Evolutionary conservation across 2,797 vertebrate species (phyloP), one percentile per base, ranked within the genome.

Genomic region (Acanthurus lineatus): DNA sequence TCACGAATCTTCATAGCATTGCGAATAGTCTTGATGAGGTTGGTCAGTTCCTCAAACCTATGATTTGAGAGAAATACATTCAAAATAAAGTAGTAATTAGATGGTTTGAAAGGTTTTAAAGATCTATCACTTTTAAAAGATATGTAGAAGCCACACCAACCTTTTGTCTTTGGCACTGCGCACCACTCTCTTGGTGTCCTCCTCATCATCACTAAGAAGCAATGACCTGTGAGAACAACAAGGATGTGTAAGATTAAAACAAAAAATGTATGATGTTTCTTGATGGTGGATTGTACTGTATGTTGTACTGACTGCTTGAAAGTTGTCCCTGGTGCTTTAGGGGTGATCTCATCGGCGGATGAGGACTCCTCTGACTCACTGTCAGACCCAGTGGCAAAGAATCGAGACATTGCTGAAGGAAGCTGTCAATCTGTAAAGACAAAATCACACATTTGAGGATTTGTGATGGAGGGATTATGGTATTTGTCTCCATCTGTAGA

Each of bases 1-100:
- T 98, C 97, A 1, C 96, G 94, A 79, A 98, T 98, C 94, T 98
- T 98, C 97, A 98, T 98, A 63, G 97, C 97, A 81, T 98, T 98
- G 28, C 97, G 96, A 80, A 98, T 98, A 1, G 97, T 98, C 83
- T 97, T 97, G 82, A 98, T 98, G 57, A 97, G 88, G 90, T 98
- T 98, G 20, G 96, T 97, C 80, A 98, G 88, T 92, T 98, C 97
- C 86, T 98, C 97, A 87, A 98, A 98, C 88, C 97, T 98, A 60
- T 35, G 15, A 69, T 15, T 9, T 1, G 47, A 51, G 0, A 60
- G 7, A 1, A 48, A 49, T 1, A 0, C 2, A 42, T 49, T 63
- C 0, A 40, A 48, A 67, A 60, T 3, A 59, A 63, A 56, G 9
- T 1, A 1, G 1, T 0, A 2, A 19, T 20, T 1, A 56, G 2